Evolutionary conservation across 2,113 vertebrate species (phyloP).

Genomic region (Elgaria multicarinata): DNA sequence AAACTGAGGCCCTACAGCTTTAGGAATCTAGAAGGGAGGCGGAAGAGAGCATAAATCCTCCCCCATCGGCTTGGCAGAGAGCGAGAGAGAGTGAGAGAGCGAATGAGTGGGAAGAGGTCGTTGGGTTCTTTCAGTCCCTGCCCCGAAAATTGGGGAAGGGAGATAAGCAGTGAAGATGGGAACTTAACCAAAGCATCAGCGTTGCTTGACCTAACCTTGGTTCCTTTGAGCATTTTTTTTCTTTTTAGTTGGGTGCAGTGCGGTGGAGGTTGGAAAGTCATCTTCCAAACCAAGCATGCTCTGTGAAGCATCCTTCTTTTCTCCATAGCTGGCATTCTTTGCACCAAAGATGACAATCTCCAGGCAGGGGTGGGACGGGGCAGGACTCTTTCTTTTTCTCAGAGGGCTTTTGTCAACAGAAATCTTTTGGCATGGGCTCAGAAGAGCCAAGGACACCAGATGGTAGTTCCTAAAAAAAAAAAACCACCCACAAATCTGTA

Average conservation of each 20-base stretch:
- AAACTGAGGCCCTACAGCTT: constrained; percentile 96
- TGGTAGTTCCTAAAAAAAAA: constrained; percentile 73
- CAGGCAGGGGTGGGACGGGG: constrained; percentile 51
- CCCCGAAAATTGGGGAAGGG: constrained; percentile 31
- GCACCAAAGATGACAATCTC: constrained; percentile 80
- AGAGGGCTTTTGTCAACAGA: constrained; percentile 52
- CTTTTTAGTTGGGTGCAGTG: too few relatives aligned
- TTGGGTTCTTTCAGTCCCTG: not conserved
- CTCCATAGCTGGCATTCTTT: constrained; percentile 62
- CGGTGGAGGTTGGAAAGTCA: constrained; percentile 34
- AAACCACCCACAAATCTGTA: too few relatives aligned
- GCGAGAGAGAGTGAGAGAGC: constrained; percentile 44
- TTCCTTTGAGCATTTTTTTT: constrained; percentile 47
- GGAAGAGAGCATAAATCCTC: constrained; percentile 87
- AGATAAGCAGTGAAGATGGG: constrained; percentile 34
- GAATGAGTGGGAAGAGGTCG: not conserved
- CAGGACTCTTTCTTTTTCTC: not conserved
- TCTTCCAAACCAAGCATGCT: constrained; percentile 23
- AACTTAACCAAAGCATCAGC: constrained; percentile 64
- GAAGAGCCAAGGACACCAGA: constrained; percentile 35
- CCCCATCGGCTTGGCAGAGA: not conserved
- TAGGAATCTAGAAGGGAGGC: constrained; percentile 92
- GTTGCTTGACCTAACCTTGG: constrained; percentile 40
- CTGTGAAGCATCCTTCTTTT: constrained; percentile 29
- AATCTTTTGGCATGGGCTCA: constrained; percentile 61